These are phyloP conservation scores for Eidolon dupreanum DNA, from an alignment of 2,797 vertebrate genomes.

Conservation along the genomic window DNA sequence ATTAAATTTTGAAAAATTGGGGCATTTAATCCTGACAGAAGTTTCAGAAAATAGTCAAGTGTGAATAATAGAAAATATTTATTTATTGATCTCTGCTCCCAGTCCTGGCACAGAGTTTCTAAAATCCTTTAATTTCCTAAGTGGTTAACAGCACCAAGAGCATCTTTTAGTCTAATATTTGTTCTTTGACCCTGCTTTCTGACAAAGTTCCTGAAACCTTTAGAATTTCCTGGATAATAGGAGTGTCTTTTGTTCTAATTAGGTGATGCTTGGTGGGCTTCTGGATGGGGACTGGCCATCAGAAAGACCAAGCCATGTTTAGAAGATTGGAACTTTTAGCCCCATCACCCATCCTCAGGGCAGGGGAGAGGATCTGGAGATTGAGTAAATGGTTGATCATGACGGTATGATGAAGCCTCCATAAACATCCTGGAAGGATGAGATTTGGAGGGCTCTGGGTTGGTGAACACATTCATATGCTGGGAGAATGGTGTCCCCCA, in stretches of 20 bases:
- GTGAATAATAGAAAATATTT: neutral
- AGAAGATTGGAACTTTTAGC: neutral
- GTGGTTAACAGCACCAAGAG: neutral
- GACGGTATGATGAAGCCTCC: neutral
- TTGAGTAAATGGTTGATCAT: neutral
- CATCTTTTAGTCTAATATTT: neutral
- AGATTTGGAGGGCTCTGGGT: neutral
- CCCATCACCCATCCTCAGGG: neutral
- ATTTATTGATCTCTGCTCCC: neutral
- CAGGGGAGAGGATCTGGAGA: neutral
- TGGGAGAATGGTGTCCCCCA: no score
- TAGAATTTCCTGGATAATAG: neutral
- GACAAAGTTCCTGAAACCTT: neutral
- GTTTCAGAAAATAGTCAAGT: neutral
- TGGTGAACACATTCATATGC: neutral
- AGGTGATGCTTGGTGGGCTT: neutral
- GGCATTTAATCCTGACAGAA: neutral
- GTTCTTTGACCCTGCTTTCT: neutral
- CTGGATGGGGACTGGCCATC: neutral
- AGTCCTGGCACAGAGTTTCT: neutral
- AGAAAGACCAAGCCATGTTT: neutral
- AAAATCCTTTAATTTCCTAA: neutral
- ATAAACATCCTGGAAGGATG: neutral
- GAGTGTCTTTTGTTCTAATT: neutral
- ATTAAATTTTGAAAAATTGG: neutral